These are phyloP conservation scores for Zaprionus gabonicus DNA, from an alignment of 1,140 invertebrate species.

Conservation along the genomic window DNA sequence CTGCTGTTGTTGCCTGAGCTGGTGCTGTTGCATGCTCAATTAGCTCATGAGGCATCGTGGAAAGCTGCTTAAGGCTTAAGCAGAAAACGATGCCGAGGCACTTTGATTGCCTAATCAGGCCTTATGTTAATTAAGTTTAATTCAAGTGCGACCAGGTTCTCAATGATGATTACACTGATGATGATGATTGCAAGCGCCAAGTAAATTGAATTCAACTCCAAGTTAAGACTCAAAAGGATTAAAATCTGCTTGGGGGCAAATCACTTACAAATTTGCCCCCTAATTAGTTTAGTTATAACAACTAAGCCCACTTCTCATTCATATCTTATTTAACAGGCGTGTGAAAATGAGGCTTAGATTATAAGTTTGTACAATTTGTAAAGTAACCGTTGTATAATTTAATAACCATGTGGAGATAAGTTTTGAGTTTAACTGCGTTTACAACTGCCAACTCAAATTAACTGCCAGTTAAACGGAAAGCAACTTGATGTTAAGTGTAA, in stretches of 20 bases:
- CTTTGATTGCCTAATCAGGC: conserved; percentile 23
- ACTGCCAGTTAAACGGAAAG: background rate
- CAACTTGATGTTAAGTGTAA: background rate
- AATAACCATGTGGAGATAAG: background rate
- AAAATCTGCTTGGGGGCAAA: background rate
- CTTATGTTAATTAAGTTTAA: conserved; percentile 29
- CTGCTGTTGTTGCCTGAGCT: background rate
- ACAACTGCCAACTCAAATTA: background rate
- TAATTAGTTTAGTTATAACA: background rate
- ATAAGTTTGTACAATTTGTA: background rate
- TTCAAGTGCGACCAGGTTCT: background rate
- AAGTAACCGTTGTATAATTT: background rate
- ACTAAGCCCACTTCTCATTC: background rate
- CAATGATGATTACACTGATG: background rate
- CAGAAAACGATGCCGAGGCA: conserved; percentile 19
- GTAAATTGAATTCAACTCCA: conserved; percentile 12
- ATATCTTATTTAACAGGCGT: background rate
- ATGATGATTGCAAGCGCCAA: background rate
- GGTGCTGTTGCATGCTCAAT: conserved; percentile 40
- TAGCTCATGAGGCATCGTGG: conserved; percentile 31
- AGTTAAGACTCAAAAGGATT: background rate
- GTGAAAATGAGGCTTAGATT: background rate
- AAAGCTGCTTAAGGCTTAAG: conserved; percentile 39
- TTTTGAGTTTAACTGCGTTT: background rate
- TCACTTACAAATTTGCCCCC: background rate